These are phyloP conservation scores for Pelecanoides urinatrix DNA, from an alignment of 2,113 vertebrate species.

Conservation along the genomic window DNA sequence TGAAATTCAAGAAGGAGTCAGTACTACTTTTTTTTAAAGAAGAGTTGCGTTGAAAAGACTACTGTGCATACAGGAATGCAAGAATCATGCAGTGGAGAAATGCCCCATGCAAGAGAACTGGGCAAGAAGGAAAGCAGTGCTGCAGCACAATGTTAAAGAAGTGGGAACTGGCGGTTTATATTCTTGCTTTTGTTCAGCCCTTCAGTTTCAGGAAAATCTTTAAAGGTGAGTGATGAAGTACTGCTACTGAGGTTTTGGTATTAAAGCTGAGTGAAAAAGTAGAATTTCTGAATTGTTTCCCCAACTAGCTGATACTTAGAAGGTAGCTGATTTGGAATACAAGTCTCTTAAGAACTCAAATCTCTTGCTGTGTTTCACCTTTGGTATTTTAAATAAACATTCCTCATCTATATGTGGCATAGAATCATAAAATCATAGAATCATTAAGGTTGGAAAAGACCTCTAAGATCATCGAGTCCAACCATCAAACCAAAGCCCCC, in stretches of 20 bases:
- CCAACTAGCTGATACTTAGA: background rate
- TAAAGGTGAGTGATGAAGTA: background rate
- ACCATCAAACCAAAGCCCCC: too few species aligned
- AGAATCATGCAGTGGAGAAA: background rate
- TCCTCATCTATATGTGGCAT: background rate
- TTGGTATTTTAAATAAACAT: background rate
- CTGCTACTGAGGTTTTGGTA: background rate
- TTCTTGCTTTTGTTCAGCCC: background rate
- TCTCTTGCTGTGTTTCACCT: background rate
- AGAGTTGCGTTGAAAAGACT: background rate
- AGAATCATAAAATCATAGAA: too few species aligned
- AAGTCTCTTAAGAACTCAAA: background rate
- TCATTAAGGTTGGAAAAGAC: too few species aligned
- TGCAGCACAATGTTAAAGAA: background rate
- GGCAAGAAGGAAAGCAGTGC: background rate
- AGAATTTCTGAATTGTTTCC: background rate
- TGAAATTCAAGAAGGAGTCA: background rate
- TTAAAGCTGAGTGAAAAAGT: background rate
- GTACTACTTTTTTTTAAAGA: background rate
- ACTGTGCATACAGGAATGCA: background rate
- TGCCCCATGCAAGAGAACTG: fast-evolving
- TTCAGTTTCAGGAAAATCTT: background rate
- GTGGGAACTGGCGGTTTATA: background rate
- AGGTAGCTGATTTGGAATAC: background rate
- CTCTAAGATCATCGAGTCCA: too few species aligned